Evolutionary conservation across 2,888 invertebrate species (phyloP).

Genomic region (Drosophila heteroneura): DNA sequence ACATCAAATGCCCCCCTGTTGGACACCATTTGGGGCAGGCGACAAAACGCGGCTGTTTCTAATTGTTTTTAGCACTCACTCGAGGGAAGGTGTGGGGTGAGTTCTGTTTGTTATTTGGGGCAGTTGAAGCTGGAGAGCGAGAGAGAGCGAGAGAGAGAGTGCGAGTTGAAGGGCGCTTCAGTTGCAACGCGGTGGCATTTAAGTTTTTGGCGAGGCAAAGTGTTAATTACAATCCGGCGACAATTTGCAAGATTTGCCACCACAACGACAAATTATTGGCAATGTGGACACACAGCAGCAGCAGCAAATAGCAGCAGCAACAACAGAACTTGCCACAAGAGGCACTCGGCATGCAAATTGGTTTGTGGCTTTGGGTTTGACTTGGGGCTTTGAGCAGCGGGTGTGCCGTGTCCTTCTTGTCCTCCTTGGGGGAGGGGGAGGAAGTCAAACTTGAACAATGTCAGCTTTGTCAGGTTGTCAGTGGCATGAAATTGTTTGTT

Average conservation of each 20-base stretch:
- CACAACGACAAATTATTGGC: slow-evolving; percentile 58
- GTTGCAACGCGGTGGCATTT: slow-evolving; percentile 37
- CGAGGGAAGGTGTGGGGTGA: background rate
- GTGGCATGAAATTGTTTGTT: slow-evolving; percentile 28
- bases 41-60: slow-evolving; percentile 74
- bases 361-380: slow-evolving; percentile 33
- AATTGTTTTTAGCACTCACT: slow-evolving; percentile 68
- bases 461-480: slow-evolving; percentile 35
- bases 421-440: too few relatives aligned
- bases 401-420: background rate
- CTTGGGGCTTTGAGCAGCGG: slow-evolving; percentile 4
- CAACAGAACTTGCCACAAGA: slow-evolving; percentile 4
- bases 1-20: slow-evolving; percentile 42
- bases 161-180: background rate
- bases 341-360: slow-evolving; percentile 33
- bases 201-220: slow-evolving; percentile 55
- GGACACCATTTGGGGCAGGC: slow-evolving; percentile 28
- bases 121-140: background rate
- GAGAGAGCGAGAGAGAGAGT: background rate
- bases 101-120: background rate
- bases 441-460: slow-evolving; percentile 26
- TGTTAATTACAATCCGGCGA: slow-evolving; percentile 71
- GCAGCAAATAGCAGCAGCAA: background rate
- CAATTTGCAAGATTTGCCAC: slow-evolving; percentile 67
- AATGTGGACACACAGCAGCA: slow-evolving; percentile 16